Conservation (phyloP, 2,888 invertebrate genomes). For the Antitype chi region DNA sequence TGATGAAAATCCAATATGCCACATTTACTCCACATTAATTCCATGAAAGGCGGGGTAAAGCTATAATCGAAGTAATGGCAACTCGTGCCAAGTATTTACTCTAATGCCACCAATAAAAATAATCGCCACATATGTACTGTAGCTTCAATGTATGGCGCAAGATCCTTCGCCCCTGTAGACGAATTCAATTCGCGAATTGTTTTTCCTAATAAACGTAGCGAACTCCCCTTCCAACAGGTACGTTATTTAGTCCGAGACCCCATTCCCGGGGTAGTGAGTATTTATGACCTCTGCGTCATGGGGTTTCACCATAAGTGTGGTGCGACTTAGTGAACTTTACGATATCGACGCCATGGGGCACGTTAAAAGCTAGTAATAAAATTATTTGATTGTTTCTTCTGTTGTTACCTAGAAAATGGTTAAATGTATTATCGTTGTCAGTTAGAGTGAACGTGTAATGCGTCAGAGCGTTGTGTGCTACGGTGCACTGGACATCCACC, state of each 20-base stretch:
- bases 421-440: neutral
- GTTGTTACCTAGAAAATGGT: neutral
- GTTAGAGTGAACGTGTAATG: neutral
- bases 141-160: conserved; percentile 20
- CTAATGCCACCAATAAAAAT: conserved; percentile 43
- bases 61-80: conserved; percentile 24
- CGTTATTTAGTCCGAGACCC: conserved; percentile 60
- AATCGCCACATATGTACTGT: conserved; percentile 39
- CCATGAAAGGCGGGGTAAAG: conserved; percentile 11
- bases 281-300: conserved; percentile 81
- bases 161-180: conserved; percentile 33
- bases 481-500: neutral
- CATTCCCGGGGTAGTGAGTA: conserved; percentile 56
- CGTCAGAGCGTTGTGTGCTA: neutral
- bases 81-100: conserved; percentile 28
- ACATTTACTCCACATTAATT: conserved; percentile 27
- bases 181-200: conserved; percentile 67
- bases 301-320: conserved; percentile 74
- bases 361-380: conserved; percentile 54
- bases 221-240: conserved; percentile 60
- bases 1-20: conserved; percentile 28
- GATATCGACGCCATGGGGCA: conserved; percentile 61
- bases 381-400: conserved; percentile 44
- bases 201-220: conserved; percentile 68
- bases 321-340: conserved; percentile 70